phyloP scores from a whole-genome alignment of 2,888 invertebrate genomes.

The Andrena chrysosceles region DNA sequence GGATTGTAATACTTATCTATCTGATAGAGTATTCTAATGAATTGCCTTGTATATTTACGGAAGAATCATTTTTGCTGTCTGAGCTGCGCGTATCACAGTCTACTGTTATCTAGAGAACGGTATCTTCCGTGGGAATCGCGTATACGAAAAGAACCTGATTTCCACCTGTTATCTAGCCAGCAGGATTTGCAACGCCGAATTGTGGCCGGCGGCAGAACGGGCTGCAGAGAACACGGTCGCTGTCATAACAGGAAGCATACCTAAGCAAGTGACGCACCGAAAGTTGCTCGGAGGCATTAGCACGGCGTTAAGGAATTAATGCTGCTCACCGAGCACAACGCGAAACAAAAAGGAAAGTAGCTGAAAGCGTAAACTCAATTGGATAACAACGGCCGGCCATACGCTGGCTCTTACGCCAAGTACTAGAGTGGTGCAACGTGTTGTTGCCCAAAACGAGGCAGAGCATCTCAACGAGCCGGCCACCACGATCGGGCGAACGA shows the following conservation, averaged over 20 bases:
- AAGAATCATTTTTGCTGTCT: too few species aligned
- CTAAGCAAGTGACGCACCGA: conserved; percentile 60
- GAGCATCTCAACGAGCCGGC: conserved; percentile 27
- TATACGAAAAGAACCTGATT: neutral
- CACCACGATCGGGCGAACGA: conserved; percentile 35
- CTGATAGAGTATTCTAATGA: too few species aligned
- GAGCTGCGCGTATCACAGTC: neutral
- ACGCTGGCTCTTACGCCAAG: conserved; percentile 60
- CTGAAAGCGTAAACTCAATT: conserved; percentile 81
- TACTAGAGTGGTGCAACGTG: conserved; percentile 47
- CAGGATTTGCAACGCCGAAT: neutral
- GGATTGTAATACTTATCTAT: too few species aligned
- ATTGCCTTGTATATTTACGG: too few species aligned
- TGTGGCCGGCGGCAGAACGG: neutral
- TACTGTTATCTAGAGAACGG: neutral
- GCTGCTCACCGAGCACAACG: conserved; percentile 75
- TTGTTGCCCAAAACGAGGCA: conserved; percentile 25
- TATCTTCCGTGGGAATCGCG: neutral
- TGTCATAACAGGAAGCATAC: conserved; percentile 61
- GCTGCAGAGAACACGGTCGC: conserved; percentile 8
- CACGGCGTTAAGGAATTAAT: conserved; percentile 76
- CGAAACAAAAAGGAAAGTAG: conserved; percentile 79
- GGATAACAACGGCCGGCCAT: conserved; percentile 76
- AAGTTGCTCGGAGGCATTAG: conserved; percentile 58
- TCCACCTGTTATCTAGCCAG: neutral